Percentiles rank a stretch among this genome's conserved stretches.
Conservation (phyloP, 2,797 vertebrate genomes). For the Notolabrus celidotus region DNA sequence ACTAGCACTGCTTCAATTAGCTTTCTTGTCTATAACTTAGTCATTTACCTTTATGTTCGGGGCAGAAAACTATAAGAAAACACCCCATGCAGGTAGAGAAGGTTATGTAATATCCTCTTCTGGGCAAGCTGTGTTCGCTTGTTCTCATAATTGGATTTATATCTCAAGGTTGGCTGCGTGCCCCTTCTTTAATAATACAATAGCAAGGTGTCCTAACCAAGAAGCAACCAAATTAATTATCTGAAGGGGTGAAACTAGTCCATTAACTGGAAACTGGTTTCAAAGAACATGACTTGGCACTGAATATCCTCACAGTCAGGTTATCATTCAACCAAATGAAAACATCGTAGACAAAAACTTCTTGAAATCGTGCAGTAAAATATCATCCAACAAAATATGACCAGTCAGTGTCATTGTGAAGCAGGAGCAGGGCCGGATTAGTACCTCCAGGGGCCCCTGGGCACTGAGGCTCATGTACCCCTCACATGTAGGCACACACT, state of each 20-base stretch:
- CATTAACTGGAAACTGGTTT: background rate
- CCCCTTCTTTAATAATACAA: slow-evolving; percentile 22
- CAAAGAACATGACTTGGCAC: background rate
- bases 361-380: background rate
- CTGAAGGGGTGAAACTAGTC: background rate
- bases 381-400: too few relatives aligned
- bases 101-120: slow-evolving; percentile 39
- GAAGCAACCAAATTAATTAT: background rate
- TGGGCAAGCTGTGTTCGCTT: slow-evolving; percentile 40
- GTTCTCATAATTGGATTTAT: slow-evolving; percentile 67
- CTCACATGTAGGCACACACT: too few relatives aligned
- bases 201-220: slow-evolving; percentile 13
- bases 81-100: slow-evolving; percentile 6
- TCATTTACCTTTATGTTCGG: background rate
- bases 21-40: background rate
- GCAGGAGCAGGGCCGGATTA: too few relatives aligned
- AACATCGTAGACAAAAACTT: background rate
- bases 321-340: too few relatives aligned
- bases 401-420: background rate
- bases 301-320: background rate
- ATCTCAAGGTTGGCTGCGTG: slow-evolving; percentile 37
- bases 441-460: too few relatives aligned
- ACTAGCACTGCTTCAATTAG: background rate
- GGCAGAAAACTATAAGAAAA: background rate
- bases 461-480: too few relatives aligned